These are phyloP conservation scores for Acrobasis suavella DNA, from an alignment of 2,888 invertebrate species.

Conservation along the genomic window DNA sequence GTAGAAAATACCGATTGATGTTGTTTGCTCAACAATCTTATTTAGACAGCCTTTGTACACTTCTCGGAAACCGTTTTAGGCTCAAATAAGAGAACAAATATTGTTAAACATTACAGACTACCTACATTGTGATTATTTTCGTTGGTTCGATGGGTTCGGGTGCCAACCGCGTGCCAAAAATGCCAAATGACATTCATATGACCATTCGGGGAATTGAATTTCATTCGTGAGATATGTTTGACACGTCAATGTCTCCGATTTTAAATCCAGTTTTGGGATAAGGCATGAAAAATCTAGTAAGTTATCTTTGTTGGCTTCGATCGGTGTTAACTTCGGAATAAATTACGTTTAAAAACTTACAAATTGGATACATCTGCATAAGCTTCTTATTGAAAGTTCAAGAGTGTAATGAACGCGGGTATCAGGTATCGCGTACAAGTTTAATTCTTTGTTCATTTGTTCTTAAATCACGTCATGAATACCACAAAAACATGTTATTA, in stretches of 20 bases:
- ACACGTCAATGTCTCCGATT: background rate
- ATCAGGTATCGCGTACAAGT: background rate
- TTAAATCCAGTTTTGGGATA: background rate
- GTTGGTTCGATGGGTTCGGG: background rate
- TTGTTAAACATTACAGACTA: background rate
- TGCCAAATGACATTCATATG: background rate
- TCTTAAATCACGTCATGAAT: background rate
- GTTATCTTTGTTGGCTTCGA: slow-evolving; percentile 5
- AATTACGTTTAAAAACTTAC: slow-evolving; percentile 12
- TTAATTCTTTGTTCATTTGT: too few species aligned
- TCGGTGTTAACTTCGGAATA: background rate
- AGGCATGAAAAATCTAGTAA: background rate
- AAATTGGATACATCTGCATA: slow-evolving; percentile 2
- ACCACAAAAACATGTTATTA: background rate
- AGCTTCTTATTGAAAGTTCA: slow-evolving; percentile 11
- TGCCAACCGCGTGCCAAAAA: background rate
- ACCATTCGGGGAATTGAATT: background rate
- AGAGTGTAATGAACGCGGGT: background rate
- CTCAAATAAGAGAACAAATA: background rate
- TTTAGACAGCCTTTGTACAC: background rate
- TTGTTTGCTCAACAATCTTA: background rate
- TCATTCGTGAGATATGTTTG: background rate
- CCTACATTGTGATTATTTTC: background rate
- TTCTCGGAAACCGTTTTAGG: background rate
- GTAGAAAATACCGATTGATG: background rate